Base-by-base conservation (phyloP, 53 echinoderm and acorn worm species). In the Stichopus horrens region DNA sequence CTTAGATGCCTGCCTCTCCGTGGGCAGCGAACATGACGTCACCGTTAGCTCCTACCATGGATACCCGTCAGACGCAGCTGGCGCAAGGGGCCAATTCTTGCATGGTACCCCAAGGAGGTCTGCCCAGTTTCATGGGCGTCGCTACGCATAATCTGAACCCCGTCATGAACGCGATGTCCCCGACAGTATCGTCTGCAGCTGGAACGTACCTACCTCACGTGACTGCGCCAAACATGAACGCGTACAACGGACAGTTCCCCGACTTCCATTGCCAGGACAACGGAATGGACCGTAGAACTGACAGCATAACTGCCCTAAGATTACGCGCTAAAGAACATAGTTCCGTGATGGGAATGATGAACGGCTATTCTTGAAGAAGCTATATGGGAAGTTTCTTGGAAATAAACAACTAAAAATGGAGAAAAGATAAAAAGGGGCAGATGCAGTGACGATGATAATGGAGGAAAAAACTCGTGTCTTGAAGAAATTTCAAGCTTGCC, bases 81-180 rank as follows among this genome's bases (percentile, higher is more conserved):
- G 86, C 83, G 51, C 94, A 94, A 79, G 76, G 89, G 23, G 94
- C 94, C 14, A 97, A 92, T 88, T 94, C 95, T 58, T 97, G 97
- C 89, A 97, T 97, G 97, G 93, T 94, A 16, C 97, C 97, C 18
- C 97, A 97, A 83, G 91, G 91, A 79, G 94, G 83, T 58, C 95
- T 97, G 51, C 97, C 97, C 23, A 95, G 93, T 74, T 97, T 97
- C 89, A 97, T 97, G 97, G 97, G 97, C 54, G 93, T 97, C 58
- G 91, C 97, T n/a, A 74, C 71, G 56, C 91, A 92, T 74, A 89
- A 94, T 7, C 90, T 92, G 71, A 90, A 90, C 76, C 88, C 67
- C 19, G 88, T 90, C 23, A 91, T 93, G 94, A 96, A 96, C 89
- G 88, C 89, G 58, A 94, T 90, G 78, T 83, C 94, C 54, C 89